Base-by-base conservation (phyloP, 2,888 invertebrate species). In the Pogonocherus hispidulus region DNA sequence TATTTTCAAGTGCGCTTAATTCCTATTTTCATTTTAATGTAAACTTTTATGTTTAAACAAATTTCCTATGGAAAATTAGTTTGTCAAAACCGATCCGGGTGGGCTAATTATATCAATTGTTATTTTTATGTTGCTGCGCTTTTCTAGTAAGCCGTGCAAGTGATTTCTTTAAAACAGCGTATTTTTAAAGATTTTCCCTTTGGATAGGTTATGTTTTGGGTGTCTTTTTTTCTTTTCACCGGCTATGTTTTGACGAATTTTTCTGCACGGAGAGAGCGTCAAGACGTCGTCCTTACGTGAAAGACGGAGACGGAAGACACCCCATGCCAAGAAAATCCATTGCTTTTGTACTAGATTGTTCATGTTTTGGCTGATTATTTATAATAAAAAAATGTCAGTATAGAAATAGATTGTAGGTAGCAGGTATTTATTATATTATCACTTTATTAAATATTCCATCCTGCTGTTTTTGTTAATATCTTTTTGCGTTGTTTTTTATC, bases 131-230 rank as follows among this genome's bases (percentile, higher is more conserved):
- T 69, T 16, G 64, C 68, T 59, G 66, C 69, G 69, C 69, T 57
- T 56, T 69, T 63, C 62, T 57, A 57, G 66, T 63, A 62, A 62
- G 55, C 60, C 69, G 66, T 66, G 59, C 49, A 52, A 63, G 66
- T 62, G 55, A 71, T 67, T 72, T 70, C 67, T 72, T 62, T 67
- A 63, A 57, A 66, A 67, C 57, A 46, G 27, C 22, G 56, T 32
- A 69, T 67, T 63, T 55, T 67, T 63, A 66, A 59, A 47, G 47
- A 63, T 67, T 32, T 59, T 62, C 63, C 46, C 14, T 16, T 2
- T 19, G 41, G 41, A 18, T 65, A 80, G 80, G 80, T 80, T 80
- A 80, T 80, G 80, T 80, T 79, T 74, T 77, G 78, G 75, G 70
- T 74, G 66, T 66, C 65, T 79, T 79, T 76, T 77, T 79, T 75